A percentile compares a stretch with the other conserved stretches of the same genome.
phyloP scores from a whole-genome alignment of 53 echinoderm and acorn worm species.

The Echinometra lucunter region DNA sequence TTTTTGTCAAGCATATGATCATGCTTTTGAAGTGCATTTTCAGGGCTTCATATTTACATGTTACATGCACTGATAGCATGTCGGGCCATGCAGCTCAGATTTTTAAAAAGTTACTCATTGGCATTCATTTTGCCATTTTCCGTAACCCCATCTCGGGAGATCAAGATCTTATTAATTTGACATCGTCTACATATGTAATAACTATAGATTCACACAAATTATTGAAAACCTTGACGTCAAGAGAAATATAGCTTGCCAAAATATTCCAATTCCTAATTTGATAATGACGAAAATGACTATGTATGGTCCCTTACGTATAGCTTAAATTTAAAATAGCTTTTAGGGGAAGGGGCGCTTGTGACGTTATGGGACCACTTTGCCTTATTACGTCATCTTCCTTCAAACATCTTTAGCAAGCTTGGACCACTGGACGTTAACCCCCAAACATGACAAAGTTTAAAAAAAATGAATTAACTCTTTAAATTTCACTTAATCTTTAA shows the following conservation, averaged over 20 bases:
- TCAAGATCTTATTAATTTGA: too few relatives aligned
- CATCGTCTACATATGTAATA: background rate
- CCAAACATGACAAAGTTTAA: too few relatives aligned
- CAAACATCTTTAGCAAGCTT: background rate
- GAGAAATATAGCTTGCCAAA: background rate
- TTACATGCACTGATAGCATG: too few relatives aligned
- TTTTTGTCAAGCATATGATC: too few relatives aligned
- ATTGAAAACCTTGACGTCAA: background rate
- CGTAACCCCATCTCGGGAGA: too few relatives aligned
- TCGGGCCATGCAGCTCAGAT: too few relatives aligned
- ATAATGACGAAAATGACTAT: background rate
- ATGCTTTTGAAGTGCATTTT: too few relatives aligned
- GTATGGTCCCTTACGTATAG: background rate
- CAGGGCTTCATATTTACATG: too few relatives aligned
- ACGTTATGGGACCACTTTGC: background rate
- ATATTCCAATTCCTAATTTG: background rate
- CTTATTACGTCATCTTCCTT: background rate
- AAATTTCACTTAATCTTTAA: background rate
- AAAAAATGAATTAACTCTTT: background rate
- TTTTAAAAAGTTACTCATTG: too few relatives aligned
- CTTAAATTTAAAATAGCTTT: background rate
- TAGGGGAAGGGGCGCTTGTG: background rate
- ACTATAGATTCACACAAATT: background rate
- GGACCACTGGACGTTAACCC: slow-evolving; percentile 10
- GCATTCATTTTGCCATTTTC: too few relatives aligned